Base-by-base conservation (phyloP, 92 coral and sea anemone genomes). In the Blastomussa wellsi region DNA sequence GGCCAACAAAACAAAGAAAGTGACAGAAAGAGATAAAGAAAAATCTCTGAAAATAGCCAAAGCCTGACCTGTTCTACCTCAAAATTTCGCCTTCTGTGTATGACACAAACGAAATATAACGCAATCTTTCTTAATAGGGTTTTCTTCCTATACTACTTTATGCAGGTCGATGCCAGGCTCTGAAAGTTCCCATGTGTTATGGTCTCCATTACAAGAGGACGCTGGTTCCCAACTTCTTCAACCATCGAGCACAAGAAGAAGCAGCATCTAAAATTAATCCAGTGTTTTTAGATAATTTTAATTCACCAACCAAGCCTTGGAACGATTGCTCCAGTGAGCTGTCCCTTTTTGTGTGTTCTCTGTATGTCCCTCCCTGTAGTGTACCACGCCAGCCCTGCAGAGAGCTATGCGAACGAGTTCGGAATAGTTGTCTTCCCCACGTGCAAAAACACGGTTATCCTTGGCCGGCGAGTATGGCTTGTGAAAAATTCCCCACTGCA, bases 181-280 rank as follows among this genome's bases (percentile, higher is more conserved):
- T 85, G 42, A 49, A 65, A 26, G 42, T 84, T 51, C 83, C 88
- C 51, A 37, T 80, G 35, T 89, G 92, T 49, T 28, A 7, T 39
- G 79, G 71, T 59, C 47, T 89, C 39, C 69, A 39, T 16, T 85
- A 84, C 76, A 89, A 85, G 33, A 68, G n/a, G 82, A 89, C 92
- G 59, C 44, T 48, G 53, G 74, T 73, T 65, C 92, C 92, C 48
- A 89, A 84, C 86, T 47, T 26, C 48, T 47, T 89, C 47, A 89
- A 84, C 7, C 92, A 89, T 57, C 12, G 31, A 9, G 71, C 82
- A 49, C 92, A 84, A 42, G 52, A 37, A 0, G 86, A 79, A 42
- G 92, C 92, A 48, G 69, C 67, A 17, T 29, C 47, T 15, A 84
- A 84, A 19, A 84, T 89, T 38, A 48, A 78, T 29, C 89, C 85